Base-by-base conservation (phyloP, 1,140 invertebrate genomes). In the Sweltsa coloradensis region DNA sequence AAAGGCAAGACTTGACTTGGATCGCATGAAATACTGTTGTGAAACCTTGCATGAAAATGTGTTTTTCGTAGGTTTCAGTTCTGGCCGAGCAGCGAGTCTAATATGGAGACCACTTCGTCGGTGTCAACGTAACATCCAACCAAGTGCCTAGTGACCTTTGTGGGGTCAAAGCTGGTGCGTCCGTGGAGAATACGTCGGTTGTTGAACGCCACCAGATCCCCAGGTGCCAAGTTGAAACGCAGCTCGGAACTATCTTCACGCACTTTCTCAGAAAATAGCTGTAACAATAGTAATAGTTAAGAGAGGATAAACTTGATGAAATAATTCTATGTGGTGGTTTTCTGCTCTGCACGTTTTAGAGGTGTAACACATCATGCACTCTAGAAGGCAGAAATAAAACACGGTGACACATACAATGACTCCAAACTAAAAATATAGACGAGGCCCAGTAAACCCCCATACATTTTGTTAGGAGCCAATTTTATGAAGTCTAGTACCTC, bases 71-170 rank as follows among this genome's bases (percentile, higher is more conserved):
- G n/a, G n/a, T n/a, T n/a, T n/a, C n/a, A n/a, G n/a, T n/a, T n/a
- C n/a, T n/a, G n/a, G n/a, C n/a, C n/a, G n/a, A 54, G 51, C 5
- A 62, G 45, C 18, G 50, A 50, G 50, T 61, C 60, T 36, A 60
- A 62, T 40, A 55, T 53, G 14, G 60, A 57, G 44, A 64, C 54
- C 6, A 59, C 56, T 55, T 66, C 64, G 51, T 66, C 63, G 36
- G 62, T 62, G 47, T 66, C 64, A 7, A 63, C 62, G 42, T 66
- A 66, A 47, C 64, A 66, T 4, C 64, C 64, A 49, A 62, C 55
- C 7, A 66, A 53, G 49, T 63, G 61, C 41, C 63, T 61, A 51
- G 16, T 53, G 18, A 60, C 53, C 29, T 53, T 54, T 21, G 50
- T 47, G 3, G 59, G 54, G 56, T 66, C 59, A 53, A 61, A 66